Base-by-base conservation (phyloP, 2,888 invertebrate species). In the Diplolepis rosae region DNA sequence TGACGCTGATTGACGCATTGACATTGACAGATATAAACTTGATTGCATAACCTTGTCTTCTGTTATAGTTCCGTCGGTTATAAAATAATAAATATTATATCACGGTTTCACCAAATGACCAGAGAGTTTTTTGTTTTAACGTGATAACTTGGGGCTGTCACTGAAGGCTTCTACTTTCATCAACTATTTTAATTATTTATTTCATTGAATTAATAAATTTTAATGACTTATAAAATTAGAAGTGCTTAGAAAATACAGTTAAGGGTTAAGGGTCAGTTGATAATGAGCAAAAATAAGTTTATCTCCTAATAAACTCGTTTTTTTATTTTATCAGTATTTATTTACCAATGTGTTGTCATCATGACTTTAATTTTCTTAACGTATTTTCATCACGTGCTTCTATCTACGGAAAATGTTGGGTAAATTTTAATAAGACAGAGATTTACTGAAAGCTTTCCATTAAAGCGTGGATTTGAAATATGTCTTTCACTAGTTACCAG, bases 401-500 rank as follows among this genome's bases (percentile, higher is more conserved):
- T 6, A 45, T n/a, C 18, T 15, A 15, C 1, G 45, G 9, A 45
- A 45, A 45, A 18, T 45, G 18, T 45, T 15, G 45, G 9, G 1
- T 45, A 9, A 45, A 45, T 15, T 45, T 3, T 18, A 54, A 32
- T 54, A 32, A 32, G 11, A 13, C 1, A 35, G 22, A 22, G 5
- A 6, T 13, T 13, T 18, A 11, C 6, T 2, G 22, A 24, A 22
- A 22, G 22, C 5, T 45, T 56, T 11, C n/a, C 24, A 39, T 24
- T 35, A 11, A 32, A 39, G 22, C 39, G 61, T 18, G 7, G 9
- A 39, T 61, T 61, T 39, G 13, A 65, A 84, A 76, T 72, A 94
- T 95, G 94, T 93, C 92, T 15, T 95, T 95, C 94, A 92, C 94
- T 1, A 86, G 88, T 7, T 93, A 94, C 84, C 95, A 95, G 87